Evolutionary conservation across 2,888 invertebrate species (phyloP).

Genomic region (Andrena haemorrhoa): DNA sequence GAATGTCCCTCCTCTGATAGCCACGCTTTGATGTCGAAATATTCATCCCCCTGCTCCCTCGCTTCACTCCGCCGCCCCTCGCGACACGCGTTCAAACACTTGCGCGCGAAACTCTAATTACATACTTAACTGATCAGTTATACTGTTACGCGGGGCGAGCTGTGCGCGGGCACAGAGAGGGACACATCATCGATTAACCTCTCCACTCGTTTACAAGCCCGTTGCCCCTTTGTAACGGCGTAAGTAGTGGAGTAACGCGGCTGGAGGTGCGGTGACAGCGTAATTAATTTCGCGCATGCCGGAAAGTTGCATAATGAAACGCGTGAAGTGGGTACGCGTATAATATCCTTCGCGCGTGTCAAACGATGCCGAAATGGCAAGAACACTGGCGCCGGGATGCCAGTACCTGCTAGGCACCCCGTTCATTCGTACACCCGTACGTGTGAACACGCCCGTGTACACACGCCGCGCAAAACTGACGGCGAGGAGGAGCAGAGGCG

Average conservation of each 20-base stretch:
- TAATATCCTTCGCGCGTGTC: conserved; percentile 53
- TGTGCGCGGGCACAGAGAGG: conserved; percentile 14
- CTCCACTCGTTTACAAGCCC: conserved; percentile 43
- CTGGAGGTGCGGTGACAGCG: conserved; percentile 39
- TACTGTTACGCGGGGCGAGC: conserved; percentile 6
- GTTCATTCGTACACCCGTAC: conserved; percentile 24
- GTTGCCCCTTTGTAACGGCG: conserved; percentile 51
- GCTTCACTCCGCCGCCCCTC: no score
- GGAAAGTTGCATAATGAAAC: conserved; percentile 59
- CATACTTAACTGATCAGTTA: conserved; percentile 3
- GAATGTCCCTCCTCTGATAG: no score
- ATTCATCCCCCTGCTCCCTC: no score
- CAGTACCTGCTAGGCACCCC: conserved; percentile 39
- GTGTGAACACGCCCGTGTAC: not conserved
- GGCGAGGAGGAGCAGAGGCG: conserved; percentile 40
- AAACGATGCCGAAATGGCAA: conserved; percentile 60
- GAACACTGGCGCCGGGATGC: conserved; percentile 46
- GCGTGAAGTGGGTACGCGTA: conserved; percentile 54
- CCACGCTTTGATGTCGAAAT: no score
- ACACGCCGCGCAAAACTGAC: conserved; percentile 26
- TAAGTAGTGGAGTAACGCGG: conserved; percentile 46
- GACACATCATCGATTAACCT: conserved; percentile 43
- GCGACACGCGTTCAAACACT: no score
- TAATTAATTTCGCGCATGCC: conserved; percentile 57
- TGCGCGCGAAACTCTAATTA: conserved; percentile 6